Conservation (phyloP, 2,113 vertebrate genomes). For the Poeciliopsis turrubarensis region DNA sequence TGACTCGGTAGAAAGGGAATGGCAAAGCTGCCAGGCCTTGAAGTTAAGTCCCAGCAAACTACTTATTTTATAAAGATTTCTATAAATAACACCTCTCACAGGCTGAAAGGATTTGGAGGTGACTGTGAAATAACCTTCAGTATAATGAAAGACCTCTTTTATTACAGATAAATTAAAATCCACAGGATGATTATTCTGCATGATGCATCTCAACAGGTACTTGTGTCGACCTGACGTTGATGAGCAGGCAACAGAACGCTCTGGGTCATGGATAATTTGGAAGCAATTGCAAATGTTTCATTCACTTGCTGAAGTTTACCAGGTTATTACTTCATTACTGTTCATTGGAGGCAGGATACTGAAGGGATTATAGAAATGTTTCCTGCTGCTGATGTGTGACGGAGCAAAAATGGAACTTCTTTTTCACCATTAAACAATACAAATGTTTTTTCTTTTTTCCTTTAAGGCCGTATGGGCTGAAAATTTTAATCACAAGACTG, state of each 20-base stretch:
- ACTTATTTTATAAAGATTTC: neutral
- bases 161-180: neutral
- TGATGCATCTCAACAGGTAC: neutral
- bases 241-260: neutral
- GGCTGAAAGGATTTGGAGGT: neutral
- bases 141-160: neutral
- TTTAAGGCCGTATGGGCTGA: neutral
- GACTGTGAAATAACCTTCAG: neutral
- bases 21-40: neutral
- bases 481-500: neutral
- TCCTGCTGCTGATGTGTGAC: neutral
- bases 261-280: slow-evolving; percentile 18
- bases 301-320: slow-evolving; percentile 28
- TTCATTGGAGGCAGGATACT: slow-evolving; percentile 31
- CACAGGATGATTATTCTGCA: neutral
- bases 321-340: slow-evolving; percentile 55
- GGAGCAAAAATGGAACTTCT: neutral
- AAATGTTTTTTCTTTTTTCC: neutral
- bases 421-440: neutral
- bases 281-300: slow-evolving; percentile 35
- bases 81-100: neutral
- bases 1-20: slow-evolving; percentile 6
- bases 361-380: slow-evolving; percentile 4
- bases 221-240: slow-evolving; percentile 15
- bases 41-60: neutral